Evolutionary conservation across 2,797 vertebrate genomes (phyloP), one percentile per base, ranked within the genome.

Genomic region (Morelia viridis): DNA sequence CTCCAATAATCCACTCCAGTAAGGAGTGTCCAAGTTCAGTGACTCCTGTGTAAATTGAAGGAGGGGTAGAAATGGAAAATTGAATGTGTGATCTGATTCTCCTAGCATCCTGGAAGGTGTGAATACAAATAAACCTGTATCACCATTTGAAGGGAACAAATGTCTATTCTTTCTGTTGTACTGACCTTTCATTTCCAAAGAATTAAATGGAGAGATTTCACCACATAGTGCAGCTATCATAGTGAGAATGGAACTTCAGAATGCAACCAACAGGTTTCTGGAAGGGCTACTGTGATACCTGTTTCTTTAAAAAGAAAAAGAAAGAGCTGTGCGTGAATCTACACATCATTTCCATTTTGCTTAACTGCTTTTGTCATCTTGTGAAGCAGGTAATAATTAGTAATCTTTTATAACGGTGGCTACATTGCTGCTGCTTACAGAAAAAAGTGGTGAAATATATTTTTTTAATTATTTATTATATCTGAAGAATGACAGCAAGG

Each of bases 321-420:
- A 71, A 41, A n/a, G 28, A 71, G 11, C 0, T 46, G 57, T 57
- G 76, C 24, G 50, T 85, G 11, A 58, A 15, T 17, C 13, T 90
- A 0, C n/a, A 4, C 50, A 24, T 26, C 28, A 3, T 4, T 91
- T 92, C 89, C 35, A 60, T 24, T 2, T 26, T 91, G 11, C 13
- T 87, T 87, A 68, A 90, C 1, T 60, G 31, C 13, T 92, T 56
- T 35, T 56, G n/a, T 1, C 0, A 0, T 87, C 17, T 1, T 92
- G 24, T 22, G 11, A 2, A 68, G 80, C 11, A 95, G 50, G 46
- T 92, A 92, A 61, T 94, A 93, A 94, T 94, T 91, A 95, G 5
- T 71, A 64, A 92, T 91, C 31, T 46, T 94, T 89, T 64, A 90
- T 35, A 91, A 1, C 28, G 26, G 17, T 41, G 57, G 80, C 56